Conservation (phyloP, 35 echinoderm and acorn worm species). For the Acanthaster planci region DNA sequence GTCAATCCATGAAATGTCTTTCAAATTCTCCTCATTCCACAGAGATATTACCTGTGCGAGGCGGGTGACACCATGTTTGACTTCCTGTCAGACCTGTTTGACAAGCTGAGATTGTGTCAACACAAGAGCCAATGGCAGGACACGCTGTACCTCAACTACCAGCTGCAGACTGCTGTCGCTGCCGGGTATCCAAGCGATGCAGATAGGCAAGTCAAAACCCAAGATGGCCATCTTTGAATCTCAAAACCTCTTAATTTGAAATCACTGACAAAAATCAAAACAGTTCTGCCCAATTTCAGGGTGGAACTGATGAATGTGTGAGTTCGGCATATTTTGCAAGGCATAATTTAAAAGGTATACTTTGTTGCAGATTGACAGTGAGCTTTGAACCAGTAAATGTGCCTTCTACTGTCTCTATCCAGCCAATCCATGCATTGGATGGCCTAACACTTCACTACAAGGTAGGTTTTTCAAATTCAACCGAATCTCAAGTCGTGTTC, state of each 20-base stretch:
- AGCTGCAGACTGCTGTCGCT: slow-evolving; percentile 72
- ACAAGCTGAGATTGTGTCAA: slow-evolving; percentile 47
- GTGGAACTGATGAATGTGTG: not conserved
- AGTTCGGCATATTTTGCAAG: too few relatives aligned
- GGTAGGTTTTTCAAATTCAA: slow-evolving; percentile 33
- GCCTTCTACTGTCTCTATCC: slow-evolving; percentile 22
- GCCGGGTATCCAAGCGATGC: slow-evolving; percentile 57
- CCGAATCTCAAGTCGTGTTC: too few relatives aligned
- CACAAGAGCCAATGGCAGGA: slow-evolving; percentile 57
- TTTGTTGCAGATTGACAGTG: slow-evolving; percentile 43
- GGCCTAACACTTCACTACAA: slow-evolving; percentile 77
- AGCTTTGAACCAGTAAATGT: slow-evolving; percentile 45
- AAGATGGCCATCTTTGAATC: not conserved
- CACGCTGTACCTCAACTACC: slow-evolving; percentile 64
- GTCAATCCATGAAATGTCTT: too few relatives aligned
- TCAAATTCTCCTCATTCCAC: not conserved
- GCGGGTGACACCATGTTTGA: slow-evolving; percentile 92
- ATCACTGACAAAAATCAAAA: not conserved
- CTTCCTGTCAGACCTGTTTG: slow-evolving; percentile 83
- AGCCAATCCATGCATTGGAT: slow-evolving; percentile 67
- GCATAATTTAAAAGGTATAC: too few relatives aligned
- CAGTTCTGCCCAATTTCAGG: not conserved
- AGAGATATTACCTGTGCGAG: slow-evolving; percentile 87
- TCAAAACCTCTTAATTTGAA: not conserved
- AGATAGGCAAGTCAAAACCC: slow-evolving; percentile 63